A percentile compares a stretch with the other conserved stretches of the same genome.
phyloP scores from a whole-genome alignment of 2,113 vertebrate genomes.

The Monopterus albus region DNA sequence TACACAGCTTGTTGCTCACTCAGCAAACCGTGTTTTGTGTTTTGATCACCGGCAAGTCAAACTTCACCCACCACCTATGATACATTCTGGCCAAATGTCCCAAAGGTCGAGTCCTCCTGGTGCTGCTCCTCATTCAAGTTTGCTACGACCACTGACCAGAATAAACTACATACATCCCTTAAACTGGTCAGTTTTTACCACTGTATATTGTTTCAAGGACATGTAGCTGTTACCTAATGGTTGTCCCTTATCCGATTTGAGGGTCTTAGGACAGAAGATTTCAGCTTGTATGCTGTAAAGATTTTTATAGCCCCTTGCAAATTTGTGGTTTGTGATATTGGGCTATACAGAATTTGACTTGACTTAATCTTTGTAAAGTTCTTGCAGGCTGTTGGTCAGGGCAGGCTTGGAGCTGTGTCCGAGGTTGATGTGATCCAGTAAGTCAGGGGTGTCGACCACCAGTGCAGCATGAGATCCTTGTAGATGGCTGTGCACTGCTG shows the following conservation, averaged over 20 bases:
- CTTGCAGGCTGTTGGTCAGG: constrained; percentile 28
- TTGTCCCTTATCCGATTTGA: too few species aligned
- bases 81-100: constrained; percentile 52
- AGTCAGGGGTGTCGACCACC: constrained; percentile 60
- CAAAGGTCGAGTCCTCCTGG: constrained; percentile 46
- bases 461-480: constrained; percentile 43
- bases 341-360: too few species aligned
- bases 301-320: too few species aligned
- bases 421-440: constrained; percentile 57
- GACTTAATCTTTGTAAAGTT: constrained; percentile 42
- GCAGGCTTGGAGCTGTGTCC: constrained; percentile 25
- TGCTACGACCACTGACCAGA: constrained; percentile 34
- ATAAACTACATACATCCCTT: constrained; percentile 18
- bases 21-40: background rate
- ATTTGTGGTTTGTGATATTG: too few species aligned
- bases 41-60: background rate
- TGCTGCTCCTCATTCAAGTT: constrained; percentile 60
- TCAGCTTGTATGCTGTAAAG: too few species aligned
- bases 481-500: constrained; percentile 27
- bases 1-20: constrained; percentile 3
- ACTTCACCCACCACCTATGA: constrained; percentile 6
- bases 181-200: constrained; percentile 7
- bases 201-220: constrained; percentile 8
- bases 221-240: too few species aligned
- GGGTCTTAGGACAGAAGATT: too few species aligned